A percentile compares a stretch with the other conserved stretches of the same genome.
Conservation (phyloP, 1,140 invertebrate genomes). For the Neuroterus valhalla region DNA sequence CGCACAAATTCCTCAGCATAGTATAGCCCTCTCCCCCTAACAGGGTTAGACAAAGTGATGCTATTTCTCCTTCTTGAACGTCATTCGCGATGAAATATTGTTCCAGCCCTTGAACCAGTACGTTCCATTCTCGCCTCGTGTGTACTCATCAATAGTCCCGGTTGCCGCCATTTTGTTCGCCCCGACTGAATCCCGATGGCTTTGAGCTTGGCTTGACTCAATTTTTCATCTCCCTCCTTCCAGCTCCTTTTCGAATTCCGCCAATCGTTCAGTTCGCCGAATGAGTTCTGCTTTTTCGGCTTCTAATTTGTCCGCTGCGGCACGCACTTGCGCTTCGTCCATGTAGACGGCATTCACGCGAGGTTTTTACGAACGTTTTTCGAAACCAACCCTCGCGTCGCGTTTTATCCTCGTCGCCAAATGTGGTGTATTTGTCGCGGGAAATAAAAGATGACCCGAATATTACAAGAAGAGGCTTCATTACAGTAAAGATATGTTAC, state of each 20-base stretch:
- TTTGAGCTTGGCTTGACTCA: neutral
- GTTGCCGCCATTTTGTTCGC: constrained; percentile 23
- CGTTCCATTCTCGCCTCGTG: constrained; percentile 29
- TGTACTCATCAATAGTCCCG: constrained; percentile 38
- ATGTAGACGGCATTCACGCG: neutral
- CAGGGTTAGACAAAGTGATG: constrained; percentile 55
- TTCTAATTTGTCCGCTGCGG: too few relatives aligned
- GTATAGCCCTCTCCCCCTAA: constrained; percentile 55
- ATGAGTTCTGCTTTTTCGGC: too few relatives aligned
- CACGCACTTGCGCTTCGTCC: neutral
- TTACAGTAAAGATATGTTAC: too few relatives aligned
- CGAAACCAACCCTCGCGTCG: neutral
- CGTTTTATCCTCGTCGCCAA: constrained; percentile 41
- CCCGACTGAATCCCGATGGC: neutral
- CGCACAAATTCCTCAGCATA: constrained; percentile 58
- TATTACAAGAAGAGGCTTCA: too few relatives aligned
- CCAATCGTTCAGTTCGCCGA: too few relatives aligned
- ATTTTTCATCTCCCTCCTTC: neutral
- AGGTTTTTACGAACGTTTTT: neutral
- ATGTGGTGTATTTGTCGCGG: too few relatives aligned
- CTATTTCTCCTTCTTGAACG: constrained; percentile 41
- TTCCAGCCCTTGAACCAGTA: constrained; percentile 46
- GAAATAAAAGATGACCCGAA: too few relatives aligned
- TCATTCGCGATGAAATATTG: constrained; percentile 56
- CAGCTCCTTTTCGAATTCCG: too few relatives aligned